Evolutionary conservation across 2,888 invertebrate species (phyloP).

Genomic region (Unio pictorum): DNA sequence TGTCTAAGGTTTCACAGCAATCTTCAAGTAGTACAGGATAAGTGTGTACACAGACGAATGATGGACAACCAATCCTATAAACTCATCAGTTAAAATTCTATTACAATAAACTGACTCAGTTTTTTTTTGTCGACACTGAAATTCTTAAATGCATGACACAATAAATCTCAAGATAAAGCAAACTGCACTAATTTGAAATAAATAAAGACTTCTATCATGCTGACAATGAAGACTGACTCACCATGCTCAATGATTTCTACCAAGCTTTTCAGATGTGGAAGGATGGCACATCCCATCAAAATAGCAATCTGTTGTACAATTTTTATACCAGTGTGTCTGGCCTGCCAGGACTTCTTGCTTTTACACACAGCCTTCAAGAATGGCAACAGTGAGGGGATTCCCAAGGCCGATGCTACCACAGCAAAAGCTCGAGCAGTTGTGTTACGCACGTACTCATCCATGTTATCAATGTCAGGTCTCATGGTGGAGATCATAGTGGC

Average conservation of each 20-base stretch:
- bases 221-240: constrained; percentile 67
- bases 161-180: neutral
- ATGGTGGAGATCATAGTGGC: constrained; percentile 99
- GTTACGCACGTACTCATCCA: constrained; percentile 99
- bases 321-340: constrained; percentile 95
- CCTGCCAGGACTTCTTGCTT: constrained; percentile 99
- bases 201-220: neutral
- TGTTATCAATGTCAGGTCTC: constrained; percentile 99
- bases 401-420: constrained; percentile 99
- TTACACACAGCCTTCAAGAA: constrained; percentile 99
- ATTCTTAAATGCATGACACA: too few species aligned
- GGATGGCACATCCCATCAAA: constrained; percentile 98
- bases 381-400: constrained; percentile 96
- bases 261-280: constrained; percentile 96
- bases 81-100: too few species aligned
- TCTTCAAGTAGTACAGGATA: too few species aligned
- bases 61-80: too few species aligned
- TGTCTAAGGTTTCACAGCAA: too few species aligned
- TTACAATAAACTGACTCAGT: too few species aligned
- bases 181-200: neutral
- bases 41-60: too few species aligned
- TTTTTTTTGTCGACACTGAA: too few species aligned
- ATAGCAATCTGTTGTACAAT: constrained; percentile 99
- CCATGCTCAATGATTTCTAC: constrained; percentile 99
- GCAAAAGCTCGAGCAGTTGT: constrained; percentile 99